These are phyloP conservation scores for Willowsia nigromaculata DNA, from an alignment of 2,888 invertebrate genomes.

Conservation along the genomic window DNA sequence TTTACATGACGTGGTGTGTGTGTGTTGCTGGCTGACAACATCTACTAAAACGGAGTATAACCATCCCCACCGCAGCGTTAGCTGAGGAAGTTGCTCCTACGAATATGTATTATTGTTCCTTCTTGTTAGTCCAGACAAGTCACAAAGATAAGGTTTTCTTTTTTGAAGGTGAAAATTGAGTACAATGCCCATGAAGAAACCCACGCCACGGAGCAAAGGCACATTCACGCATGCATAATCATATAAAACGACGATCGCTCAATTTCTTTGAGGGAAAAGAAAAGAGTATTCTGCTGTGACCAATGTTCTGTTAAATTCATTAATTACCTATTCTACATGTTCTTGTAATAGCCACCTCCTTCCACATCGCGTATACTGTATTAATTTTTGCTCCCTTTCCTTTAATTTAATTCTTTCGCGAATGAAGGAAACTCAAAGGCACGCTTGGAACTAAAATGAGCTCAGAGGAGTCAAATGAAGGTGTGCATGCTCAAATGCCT, in stretches of 20 bases:
- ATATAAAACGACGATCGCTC: constrained; percentile 50
- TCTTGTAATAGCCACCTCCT: constrained; percentile 20
- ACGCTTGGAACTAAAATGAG: neutral
- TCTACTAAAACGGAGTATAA: neutral
- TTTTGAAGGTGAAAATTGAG: constrained; percentile 49
- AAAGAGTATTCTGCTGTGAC: constrained; percentile 57
- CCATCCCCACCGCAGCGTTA: constrained; percentile 3
- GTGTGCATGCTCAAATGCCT: constrained; percentile 2
- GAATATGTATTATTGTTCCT: neutral
- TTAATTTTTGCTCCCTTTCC: constrained; percentile 11
- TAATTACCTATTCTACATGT: constrained; percentile 57
- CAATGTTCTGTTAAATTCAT: constrained; percentile 70
- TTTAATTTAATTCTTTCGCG: neutral
- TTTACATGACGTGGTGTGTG: constrained; percentile 58
- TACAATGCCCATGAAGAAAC: neutral
- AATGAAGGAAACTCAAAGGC: neutral
- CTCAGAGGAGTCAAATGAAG: constrained; percentile 1
- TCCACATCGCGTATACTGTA: neutral
- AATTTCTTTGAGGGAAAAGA: constrained; percentile 38
- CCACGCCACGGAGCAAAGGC: no score
- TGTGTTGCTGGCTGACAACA: neutral
- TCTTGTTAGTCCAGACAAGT: constrained; percentile 19
- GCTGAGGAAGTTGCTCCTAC: neutral
- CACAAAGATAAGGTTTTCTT: constrained; percentile 13
- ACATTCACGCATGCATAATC: constrained; percentile 30